Percentiles rank a stretch among this genome's conserved stretches.
Evolutionary conservation across 2,113 vertebrate genomes (phyloP).

Genomic region (Cyprinus carpio): DNA sequence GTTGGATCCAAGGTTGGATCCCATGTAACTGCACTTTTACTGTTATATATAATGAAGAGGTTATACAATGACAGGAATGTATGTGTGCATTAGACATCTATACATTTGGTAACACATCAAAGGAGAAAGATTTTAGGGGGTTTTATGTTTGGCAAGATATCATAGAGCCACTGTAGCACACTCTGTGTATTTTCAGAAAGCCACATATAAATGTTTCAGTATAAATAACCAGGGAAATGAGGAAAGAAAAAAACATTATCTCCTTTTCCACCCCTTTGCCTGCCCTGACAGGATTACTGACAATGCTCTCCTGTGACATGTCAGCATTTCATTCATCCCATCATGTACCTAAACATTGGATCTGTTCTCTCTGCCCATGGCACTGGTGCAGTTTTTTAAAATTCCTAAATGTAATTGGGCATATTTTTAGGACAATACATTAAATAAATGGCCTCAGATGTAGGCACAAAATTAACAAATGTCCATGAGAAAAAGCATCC

Average conservation of each 20-base stretch:
- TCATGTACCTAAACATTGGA: neutral
- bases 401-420: neutral
- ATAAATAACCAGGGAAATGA: slow-evolving; percentile 31
- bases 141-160: slow-evolving; percentile 19
- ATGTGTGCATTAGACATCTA: neutral
- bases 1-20: neutral
- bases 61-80: neutral
- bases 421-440: neutral
- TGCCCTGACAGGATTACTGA: slow-evolving; percentile 27
- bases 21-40: neutral
- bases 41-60: neutral
- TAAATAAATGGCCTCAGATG: slow-evolving; percentile 1
- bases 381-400: neutral
- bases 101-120: neutral
- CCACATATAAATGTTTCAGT: neutral
- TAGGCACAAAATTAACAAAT: neutral
- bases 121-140: neutral
- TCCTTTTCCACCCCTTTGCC: slow-evolving; percentile 16
- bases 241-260: slow-evolving; percentile 22
- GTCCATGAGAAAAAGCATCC: neutral
- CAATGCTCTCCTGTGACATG: slow-evolving; percentile 5
- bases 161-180: neutral
- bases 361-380: slow-evolving; percentile 6
- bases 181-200: neutral
- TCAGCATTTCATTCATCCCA: neutral